A percentile compares a stretch with the other conserved stretches of the same genome.
phyloP scores from a whole-genome alignment of 2,797 vertebrate genomes.

The Anas flavirostris region DNA sequence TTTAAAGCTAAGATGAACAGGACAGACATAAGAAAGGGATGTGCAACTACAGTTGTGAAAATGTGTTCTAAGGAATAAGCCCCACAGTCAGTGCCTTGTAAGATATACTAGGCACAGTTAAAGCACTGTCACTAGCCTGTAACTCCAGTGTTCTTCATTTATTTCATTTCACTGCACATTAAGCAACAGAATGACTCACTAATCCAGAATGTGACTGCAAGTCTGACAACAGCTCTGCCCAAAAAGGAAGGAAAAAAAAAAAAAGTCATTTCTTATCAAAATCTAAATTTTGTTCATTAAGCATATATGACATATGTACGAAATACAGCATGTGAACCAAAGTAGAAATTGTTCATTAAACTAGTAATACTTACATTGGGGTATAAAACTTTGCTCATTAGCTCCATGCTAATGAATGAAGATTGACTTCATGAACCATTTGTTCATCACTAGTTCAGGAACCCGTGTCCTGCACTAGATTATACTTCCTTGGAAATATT shows the following conservation, averaged over 20 bases:
- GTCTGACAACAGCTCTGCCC: not conserved
- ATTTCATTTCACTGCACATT: not conserved
- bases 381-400: not conserved
- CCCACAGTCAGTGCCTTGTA: not conserved
- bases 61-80: not conserved
- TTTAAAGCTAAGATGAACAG: not conserved
- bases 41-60: not conserved
- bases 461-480: not conserved
- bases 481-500: not conserved
- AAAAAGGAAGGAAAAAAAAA: fast-evolving
- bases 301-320: not conserved
- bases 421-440: not conserved
- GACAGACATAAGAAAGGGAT: not conserved
- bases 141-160: not conserved
- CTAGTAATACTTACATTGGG: not conserved
- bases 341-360: not conserved
- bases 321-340: not conserved
- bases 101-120: not conserved
- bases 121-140: not conserved
- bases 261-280: not conserved
- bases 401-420: not conserved
- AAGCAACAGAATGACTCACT: not conserved
- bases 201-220: not conserved
- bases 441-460: not conserved
- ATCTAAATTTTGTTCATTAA: not conserved